phyloP scores from a whole-genome alignment of 2,113 vertebrate genomes.

The Lasiurus borealis region DNA sequence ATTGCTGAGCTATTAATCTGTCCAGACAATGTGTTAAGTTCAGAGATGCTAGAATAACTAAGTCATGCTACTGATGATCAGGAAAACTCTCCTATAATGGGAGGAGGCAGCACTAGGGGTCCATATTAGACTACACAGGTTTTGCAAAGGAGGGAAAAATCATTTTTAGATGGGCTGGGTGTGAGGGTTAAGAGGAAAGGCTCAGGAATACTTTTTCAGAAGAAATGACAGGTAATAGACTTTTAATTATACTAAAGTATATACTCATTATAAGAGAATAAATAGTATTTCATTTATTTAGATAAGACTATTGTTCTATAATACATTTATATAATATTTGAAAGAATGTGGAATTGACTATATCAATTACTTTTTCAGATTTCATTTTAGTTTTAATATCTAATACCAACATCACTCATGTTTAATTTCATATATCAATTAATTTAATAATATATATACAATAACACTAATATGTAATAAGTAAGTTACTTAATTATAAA shows the following conservation, averaged over 20 bases:
- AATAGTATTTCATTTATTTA: slow-evolving; percentile 18
- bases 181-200: neutral
- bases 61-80: neutral
- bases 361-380: slow-evolving; percentile 16
- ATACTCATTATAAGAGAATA: neutral
- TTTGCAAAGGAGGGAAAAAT: neutral
- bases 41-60: slow-evolving; percentile 23
- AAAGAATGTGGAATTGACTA: neutral
- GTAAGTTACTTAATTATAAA: slow-evolving; percentile 3
- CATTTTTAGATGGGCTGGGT: neutral
- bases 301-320: neutral
- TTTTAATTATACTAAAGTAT: neutral
- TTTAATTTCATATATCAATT: slow-evolving; percentile 39
- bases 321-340: neutral
- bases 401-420: neutral
- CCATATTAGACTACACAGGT: neutral
- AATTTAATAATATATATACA: neutral
- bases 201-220: neutral
- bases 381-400: slow-evolving; percentile 41
- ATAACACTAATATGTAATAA: neutral
- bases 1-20: slow-evolving; percentile 37
- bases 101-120: neutral
- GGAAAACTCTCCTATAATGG: neutral
- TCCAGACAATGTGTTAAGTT: neutral
- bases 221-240: neutral